Base-by-base conservation (phyloP, 2,797 vertebrate species). In the Halcyon badia region DNA sequence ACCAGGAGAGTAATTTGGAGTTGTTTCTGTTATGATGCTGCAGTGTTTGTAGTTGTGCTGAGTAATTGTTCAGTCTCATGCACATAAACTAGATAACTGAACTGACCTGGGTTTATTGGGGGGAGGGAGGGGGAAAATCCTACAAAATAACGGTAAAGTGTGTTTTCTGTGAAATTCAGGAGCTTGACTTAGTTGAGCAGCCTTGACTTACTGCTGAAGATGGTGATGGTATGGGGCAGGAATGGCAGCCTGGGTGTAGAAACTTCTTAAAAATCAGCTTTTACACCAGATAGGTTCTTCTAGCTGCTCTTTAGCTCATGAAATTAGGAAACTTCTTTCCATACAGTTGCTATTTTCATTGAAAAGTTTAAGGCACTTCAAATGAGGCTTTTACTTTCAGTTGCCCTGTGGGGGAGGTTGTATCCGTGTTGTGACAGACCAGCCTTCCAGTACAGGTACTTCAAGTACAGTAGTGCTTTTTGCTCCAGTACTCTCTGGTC, bases 71-170 rank as follows among this genome's bases (percentile, higher is more conserved):
- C 4, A 2, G 5, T 31, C 15, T 70, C 33, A 31, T 33, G 33
- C 48, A 31, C 2, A 0, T 65, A 24, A 80, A 20, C 39, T 35
- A 39, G 28, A 9, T 65, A 39, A 24, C 21, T 35, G 26, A 37
- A 52, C 42, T 69, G 66, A 57, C 16, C 30, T 46, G n/a, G 10
- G 20, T 24, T 72, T 72, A 13, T 5, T 14, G 13, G 11, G 24
- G 8, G 3, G 9, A 30, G 26, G 11, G 17, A 6, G 4, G 4
- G 11, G 5, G 4, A 35, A 7, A 52, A 5, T 12, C 10, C 35
- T 76, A 44, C 15, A 62, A 62, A 76, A 58, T 16, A 21, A 12
- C 20, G 37, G 26, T 10, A 39, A 68, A 57, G 4, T 30, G 57
- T 42, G 48, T 42, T 42, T 75, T 42, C 39, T 62, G 14, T 72